Conservation (phyloP, 2,888 invertebrate species). For the Eudasyphora cyanicolor region DNA sequence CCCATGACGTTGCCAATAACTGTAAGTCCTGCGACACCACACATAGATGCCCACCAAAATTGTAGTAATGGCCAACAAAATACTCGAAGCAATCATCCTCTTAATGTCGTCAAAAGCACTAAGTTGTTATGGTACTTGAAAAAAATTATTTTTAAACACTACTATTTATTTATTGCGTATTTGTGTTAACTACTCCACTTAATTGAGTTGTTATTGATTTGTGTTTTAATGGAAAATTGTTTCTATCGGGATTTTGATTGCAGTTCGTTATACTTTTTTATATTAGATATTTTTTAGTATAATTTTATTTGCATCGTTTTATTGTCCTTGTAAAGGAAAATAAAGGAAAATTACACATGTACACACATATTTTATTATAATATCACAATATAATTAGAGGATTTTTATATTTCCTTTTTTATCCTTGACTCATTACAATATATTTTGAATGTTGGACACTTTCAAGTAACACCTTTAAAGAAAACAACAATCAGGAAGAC, state of each 20-base stretch:
- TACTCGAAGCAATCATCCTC: constrained; percentile 69
- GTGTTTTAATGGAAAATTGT: background rate
- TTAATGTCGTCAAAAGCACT: no score
- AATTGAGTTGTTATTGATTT: background rate
- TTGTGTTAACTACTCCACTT: no score
- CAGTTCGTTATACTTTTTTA: background rate
- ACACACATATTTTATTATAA: no score
- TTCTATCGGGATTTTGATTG: no score
- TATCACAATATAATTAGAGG: no score
- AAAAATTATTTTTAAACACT: background rate
- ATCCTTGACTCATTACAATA: background rate
- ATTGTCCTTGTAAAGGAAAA: no score
- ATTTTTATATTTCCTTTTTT: background rate
- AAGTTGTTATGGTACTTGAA: background rate
- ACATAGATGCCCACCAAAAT: constrained; percentile 67
- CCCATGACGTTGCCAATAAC: constrained; percentile 77
- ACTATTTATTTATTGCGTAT: no score
- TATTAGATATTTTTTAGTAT: background rate
- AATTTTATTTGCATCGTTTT: background rate
- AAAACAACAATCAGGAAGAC: background rate
- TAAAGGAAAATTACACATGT: no score
- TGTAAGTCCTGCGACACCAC: constrained; percentile 78
- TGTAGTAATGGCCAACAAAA: constrained; percentile 68
- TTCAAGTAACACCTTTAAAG: no score
- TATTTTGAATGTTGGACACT: background rate